phyloP scores from a whole-genome alignment of 2,888 invertebrate species.

The Megastigmus dorsalis region DNA sequence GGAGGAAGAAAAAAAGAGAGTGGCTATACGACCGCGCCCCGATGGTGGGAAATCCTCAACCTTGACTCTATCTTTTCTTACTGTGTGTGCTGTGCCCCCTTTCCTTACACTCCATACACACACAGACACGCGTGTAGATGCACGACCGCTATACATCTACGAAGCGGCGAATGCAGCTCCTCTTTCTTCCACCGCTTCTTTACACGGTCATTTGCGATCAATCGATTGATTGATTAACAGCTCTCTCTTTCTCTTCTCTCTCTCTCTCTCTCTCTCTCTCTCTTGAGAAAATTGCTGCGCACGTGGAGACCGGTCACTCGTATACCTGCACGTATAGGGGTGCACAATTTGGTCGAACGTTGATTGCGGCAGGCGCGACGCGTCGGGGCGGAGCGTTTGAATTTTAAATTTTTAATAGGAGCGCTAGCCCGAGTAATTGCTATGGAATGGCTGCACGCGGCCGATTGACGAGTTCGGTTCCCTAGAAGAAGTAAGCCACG shows the following conservation, averaged over 20 bases:
- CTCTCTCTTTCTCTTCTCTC: too few species aligned
- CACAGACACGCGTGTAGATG: too few species aligned
- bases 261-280: too few species aligned
- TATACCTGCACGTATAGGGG: too few species aligned
- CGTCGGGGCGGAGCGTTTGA: conserved; percentile 7
- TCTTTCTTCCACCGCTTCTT: conserved; percentile 38
- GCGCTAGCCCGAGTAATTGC: not conserved
- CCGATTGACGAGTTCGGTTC: too few species aligned
- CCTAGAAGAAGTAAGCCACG: not conserved
- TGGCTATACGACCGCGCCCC: conserved; percentile 52
- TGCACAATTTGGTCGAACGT: conserved; percentile 15
- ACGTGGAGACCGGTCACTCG: too few species aligned
- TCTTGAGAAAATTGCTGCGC: conserved; percentile 21
- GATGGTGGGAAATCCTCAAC: conserved; percentile 62
- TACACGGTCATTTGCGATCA: conserved; percentile 45
- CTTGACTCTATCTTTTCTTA: conserved; percentile 58
- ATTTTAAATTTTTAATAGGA: conserved; percentile 21
- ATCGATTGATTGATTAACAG: conserved; percentile 50
- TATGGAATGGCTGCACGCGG: not conserved
- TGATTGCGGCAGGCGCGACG: conserved; percentile 1
- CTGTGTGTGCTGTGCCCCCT: conserved; percentile 15
- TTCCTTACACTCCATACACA: conserved; percentile 2
- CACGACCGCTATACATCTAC: not conserved
- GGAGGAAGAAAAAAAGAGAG: conserved; percentile 22
- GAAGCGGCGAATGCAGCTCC: not conserved